Evolutionary conservation across 2,113 vertebrate species (phyloP).

Genomic region (Perognathus longimembris): DNA sequence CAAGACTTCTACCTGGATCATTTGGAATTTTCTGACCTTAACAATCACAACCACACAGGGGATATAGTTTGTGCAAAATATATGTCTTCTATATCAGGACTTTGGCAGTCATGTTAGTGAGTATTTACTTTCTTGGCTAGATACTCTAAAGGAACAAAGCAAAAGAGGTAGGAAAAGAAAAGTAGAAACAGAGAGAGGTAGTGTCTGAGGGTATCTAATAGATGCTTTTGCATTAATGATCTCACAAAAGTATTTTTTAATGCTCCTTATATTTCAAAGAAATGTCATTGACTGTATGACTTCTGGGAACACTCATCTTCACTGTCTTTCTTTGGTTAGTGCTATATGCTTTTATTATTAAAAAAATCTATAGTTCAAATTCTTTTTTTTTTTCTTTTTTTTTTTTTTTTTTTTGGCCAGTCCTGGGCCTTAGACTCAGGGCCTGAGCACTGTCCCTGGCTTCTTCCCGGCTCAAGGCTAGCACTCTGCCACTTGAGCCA

Average conservation of each 20-base stretch:
- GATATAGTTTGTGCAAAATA: constrained; percentile 33
- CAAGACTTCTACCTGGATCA: background rate
- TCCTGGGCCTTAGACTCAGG: too few species aligned
- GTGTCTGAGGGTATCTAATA: constrained; percentile 46
- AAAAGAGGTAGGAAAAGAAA: background rate
- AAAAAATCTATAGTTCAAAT: background rate
- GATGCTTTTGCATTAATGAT: constrained; percentile 61
- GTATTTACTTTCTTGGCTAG: constrained; percentile 5
- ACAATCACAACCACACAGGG: background rate
- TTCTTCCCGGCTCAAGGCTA: too few species aligned
- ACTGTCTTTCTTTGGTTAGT: background rate
- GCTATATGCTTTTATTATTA: background rate
- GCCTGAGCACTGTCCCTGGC: too few species aligned
- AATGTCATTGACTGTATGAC: constrained; percentile 57
- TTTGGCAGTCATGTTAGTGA: background rate
- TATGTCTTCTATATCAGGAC: background rate
- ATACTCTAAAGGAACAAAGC: background rate
- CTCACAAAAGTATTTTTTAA: constrained; percentile 64
- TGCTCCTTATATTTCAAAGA: constrained; percentile 54
- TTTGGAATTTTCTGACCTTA: constrained; percentile 40
- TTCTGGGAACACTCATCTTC: background rate
- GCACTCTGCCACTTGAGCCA: too few species aligned
- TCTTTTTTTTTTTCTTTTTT: too few species aligned
- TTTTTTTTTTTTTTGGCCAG: too few species aligned
- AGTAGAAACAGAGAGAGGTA: background rate